Percentiles rank a stretch among this genome's conserved stretches.
These are phyloP conservation scores for Drosophila teissieri DNA, from an alignment of 1,140 invertebrate genomes.

Conservation along the genomic window DNA sequence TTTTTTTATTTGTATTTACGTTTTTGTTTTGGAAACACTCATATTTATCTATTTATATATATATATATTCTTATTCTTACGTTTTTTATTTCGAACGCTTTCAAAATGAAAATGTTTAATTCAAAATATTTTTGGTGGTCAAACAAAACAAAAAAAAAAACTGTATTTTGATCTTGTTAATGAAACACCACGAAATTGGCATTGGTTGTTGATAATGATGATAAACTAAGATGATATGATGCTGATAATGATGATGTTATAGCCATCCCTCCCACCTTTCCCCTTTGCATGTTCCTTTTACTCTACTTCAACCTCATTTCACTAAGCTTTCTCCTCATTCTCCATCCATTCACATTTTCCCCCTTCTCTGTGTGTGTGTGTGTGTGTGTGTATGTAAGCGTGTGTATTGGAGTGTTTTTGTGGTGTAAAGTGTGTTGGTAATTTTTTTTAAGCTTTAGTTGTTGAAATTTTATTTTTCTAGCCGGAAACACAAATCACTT, in stretches of 20 bases:
- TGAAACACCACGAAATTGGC: slow-evolving; percentile 74
- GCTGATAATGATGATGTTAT: slow-evolving; percentile 28
- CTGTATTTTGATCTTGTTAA: slow-evolving; percentile 25
- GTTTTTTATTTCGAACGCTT: slow-evolving; percentile 32
- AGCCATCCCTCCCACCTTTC: slow-evolving; percentile 22
- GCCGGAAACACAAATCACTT: slow-evolving; percentile 13
- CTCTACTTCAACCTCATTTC: slow-evolving; percentile 16
- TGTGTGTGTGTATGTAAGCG: slow-evolving; percentile 11
- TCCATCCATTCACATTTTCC: slow-evolving; percentile 2
- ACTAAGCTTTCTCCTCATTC: slow-evolving; percentile 14
- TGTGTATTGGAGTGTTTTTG: slow-evolving; percentile 2
- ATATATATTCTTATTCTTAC: slow-evolving; percentile 3
- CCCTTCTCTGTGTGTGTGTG: slow-evolving; percentile 16
- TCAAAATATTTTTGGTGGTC: slow-evolving; percentile 36
- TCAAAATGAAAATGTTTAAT: slow-evolving; percentile 53
- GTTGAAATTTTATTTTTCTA: slow-evolving; percentile 25
- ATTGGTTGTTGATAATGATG: slow-evolving; percentile 60
- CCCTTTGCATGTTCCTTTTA: slow-evolving; percentile 1
- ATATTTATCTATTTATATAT: slow-evolving; percentile 12
- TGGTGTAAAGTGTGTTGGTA: slow-evolving; percentile 36
- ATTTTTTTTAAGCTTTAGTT: slow-evolving; percentile 16
- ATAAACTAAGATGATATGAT: slow-evolving; percentile 33
- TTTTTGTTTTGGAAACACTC: slow-evolving; percentile 36
- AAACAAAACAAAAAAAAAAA: slow-evolving; percentile 7
- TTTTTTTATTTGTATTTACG: slow-evolving; percentile 3